phyloP scores from a whole-genome alignment of 2,797 vertebrate genomes.

The Catamblyrhynchus diadema region DNA sequence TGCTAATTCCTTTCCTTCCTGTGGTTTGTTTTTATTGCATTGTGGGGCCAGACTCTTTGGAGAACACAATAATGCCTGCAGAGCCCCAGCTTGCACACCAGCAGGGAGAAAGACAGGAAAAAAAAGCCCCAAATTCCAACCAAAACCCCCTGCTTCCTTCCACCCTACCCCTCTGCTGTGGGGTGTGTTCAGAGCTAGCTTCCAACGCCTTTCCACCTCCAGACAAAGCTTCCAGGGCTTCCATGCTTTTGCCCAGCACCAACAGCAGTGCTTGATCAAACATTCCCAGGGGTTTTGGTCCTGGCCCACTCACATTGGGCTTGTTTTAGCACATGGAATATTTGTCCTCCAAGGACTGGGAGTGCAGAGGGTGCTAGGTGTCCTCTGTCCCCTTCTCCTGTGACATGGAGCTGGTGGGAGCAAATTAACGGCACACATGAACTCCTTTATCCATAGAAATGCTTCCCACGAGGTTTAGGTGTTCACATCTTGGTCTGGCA shows the following conservation, averaged over 20 bases:
- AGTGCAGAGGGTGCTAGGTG: fast-evolving
- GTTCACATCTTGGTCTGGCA: background rate
- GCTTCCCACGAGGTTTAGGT: background rate
- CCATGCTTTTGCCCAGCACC: background rate
- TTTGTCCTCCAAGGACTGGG: background rate
- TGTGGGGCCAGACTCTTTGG: background rate
- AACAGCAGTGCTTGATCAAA: fast-evolving
- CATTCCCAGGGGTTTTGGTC: background rate
- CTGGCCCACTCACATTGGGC: fast-evolving
- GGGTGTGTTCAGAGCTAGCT: fast-evolving
- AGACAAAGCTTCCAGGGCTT: background rate
- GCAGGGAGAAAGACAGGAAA: background rate
- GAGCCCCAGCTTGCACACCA: background rate
- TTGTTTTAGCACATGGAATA: fast-evolving
- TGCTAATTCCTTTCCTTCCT: conserved; percentile 51
- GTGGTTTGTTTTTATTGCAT: background rate
- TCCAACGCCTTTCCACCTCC: fast-evolving
- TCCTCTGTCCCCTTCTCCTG: background rate
- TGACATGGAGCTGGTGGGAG: background rate
- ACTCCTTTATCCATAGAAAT: background rate
- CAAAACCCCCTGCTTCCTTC: background rate
- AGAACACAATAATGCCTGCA: background rate
- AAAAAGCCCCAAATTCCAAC: background rate
- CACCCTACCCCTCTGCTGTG: background rate
- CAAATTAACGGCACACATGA: fast-evolving